phyloP scores from a whole-genome alignment of 1,140 invertebrate genomes.

The Pararge aegeria region DNA sequence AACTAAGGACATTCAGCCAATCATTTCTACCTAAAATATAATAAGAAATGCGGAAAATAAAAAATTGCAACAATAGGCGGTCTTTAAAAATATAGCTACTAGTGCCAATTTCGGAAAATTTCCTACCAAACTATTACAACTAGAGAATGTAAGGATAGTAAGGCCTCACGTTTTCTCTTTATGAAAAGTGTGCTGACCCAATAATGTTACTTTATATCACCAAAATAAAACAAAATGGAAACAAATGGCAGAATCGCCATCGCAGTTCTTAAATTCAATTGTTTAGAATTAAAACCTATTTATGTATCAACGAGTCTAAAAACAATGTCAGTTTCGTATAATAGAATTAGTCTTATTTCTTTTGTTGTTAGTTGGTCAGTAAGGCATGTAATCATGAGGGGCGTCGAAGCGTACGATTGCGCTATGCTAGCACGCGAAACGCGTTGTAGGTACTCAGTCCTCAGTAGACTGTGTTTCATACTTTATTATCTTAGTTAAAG shows the following conservation, averaged over 20 bases:
- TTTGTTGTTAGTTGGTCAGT: conserved; percentile 63
- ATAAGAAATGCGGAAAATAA: too few relatives aligned
- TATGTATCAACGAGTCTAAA: background rate
- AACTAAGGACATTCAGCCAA: background rate
- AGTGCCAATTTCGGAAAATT: background rate
- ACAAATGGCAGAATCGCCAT: too few relatives aligned
- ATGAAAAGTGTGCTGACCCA: too few relatives aligned
- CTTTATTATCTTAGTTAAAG: too few relatives aligned
- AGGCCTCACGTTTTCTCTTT: too few relatives aligned
- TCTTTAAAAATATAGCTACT: background rate
- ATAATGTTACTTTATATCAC: too few relatives aligned
- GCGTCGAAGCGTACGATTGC: conserved; percentile 49
- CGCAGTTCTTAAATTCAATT: background rate
- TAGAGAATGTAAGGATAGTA: too few relatives aligned
- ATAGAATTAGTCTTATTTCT: conserved; percentile 27
- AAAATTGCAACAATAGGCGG: background rate
- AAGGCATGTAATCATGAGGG: conserved; percentile 62
- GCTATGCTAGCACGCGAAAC: conserved; percentile 43
- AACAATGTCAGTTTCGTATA: conserved; percentile 7
- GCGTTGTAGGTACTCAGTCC: conserved; percentile 1
- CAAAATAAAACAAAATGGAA: too few relatives aligned
- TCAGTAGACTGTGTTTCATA: too few relatives aligned
- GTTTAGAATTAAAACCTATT: background rate
- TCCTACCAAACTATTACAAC: background rate
- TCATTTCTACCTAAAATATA: background rate